Evolutionary conservation across 35 echinoderm and acorn worm species (phyloP).

Genomic region (Ophioderma brevispina): DNA sequence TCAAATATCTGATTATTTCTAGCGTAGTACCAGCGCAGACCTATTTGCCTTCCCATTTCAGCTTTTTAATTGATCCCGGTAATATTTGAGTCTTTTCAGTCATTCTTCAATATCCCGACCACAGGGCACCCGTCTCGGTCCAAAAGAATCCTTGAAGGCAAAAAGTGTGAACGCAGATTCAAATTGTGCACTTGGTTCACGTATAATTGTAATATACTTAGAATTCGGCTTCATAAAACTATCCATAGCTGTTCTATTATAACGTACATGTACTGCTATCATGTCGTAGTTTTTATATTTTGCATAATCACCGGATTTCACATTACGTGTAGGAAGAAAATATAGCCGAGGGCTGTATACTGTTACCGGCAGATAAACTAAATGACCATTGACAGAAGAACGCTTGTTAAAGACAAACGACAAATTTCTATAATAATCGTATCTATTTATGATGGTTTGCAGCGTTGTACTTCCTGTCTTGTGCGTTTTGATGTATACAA

Average conservation of each 20-base stretch:
- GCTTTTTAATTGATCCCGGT: conserved; percentile 44
- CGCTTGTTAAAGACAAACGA: conserved; percentile 36
- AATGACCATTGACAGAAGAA: not conserved
- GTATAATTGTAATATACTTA: conserved; percentile 81
- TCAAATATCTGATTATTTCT: conserved; percentile 72
- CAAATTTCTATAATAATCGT: conserved; percentile 15
- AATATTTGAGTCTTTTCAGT: conserved; percentile 34
- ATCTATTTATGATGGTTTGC: conserved; percentile 32
- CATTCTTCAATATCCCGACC: conserved; percentile 4
- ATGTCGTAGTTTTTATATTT: conserved; percentile 62
- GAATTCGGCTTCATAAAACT: conserved; percentile 64
- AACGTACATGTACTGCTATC: conserved; percentile 66
- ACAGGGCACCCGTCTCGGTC: not conserved
- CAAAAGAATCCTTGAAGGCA: conserved; percentile 48
- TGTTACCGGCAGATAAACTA: not conserved
- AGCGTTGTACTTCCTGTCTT: conserved; percentile 65
- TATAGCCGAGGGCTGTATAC: not conserved
- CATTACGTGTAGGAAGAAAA: not conserved
- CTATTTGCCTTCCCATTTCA: conserved; percentile 44
- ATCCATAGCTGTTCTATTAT: conserved; percentile 53
- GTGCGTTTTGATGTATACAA: conserved; percentile 66
- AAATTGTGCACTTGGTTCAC: conserved; percentile 86
- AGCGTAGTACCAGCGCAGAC: conserved; percentile 53
- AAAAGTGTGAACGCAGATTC: conserved; percentile 83
- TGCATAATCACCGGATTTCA: not conserved